A percentile compares a stretch with the other conserved stretches of the same genome.
Conservation (phyloP, 2,888 invertebrate genomes). For the Ferdinandea cuprea region DNA sequence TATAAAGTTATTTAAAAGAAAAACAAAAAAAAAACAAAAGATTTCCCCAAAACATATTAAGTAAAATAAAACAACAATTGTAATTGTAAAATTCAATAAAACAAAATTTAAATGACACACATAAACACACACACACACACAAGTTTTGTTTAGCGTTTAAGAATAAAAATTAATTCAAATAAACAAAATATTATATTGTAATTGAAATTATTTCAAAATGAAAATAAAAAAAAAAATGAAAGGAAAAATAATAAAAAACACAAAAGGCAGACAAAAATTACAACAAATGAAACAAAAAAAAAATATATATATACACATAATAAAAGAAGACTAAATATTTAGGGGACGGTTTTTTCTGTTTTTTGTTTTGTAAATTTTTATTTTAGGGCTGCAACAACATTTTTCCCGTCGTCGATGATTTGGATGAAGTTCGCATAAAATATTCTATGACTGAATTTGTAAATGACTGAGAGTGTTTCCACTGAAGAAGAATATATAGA, state of each 20-base stretch:
- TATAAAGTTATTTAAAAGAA: conserved; percentile 56
- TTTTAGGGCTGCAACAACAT: no score
- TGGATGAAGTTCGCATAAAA: no score
- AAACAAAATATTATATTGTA: conserved; percentile 56
- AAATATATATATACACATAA: conserved; percentile 70
- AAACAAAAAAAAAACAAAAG: conserved; percentile 11
- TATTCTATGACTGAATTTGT: no score
- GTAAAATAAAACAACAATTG: conserved; percentile 27
- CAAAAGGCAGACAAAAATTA: conserved; percentile 47
- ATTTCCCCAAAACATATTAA: conserved; percentile 46
- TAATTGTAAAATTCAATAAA: conserved; percentile 29
- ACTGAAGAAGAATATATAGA: no score
- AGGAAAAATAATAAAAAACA: conserved; percentile 31
- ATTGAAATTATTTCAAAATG: conserved; percentile 64
- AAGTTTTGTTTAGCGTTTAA: conserved; percentile 68
- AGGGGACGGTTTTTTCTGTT: no score
- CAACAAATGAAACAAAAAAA: conserved; percentile 45
- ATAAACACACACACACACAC: conserved; percentile 30
- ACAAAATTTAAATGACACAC: conserved; percentile 40
- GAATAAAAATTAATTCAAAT: conserved; percentile 53
- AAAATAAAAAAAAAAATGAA: conserved; percentile 39
- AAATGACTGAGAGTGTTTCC: no score
- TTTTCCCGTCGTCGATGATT: no score
- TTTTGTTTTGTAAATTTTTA: conserved; percentile 1
- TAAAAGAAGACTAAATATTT: conserved; percentile 72